Evolutionary conservation across 2,113 vertebrate species (phyloP).

Genomic region (Catharus minimus): DNA sequence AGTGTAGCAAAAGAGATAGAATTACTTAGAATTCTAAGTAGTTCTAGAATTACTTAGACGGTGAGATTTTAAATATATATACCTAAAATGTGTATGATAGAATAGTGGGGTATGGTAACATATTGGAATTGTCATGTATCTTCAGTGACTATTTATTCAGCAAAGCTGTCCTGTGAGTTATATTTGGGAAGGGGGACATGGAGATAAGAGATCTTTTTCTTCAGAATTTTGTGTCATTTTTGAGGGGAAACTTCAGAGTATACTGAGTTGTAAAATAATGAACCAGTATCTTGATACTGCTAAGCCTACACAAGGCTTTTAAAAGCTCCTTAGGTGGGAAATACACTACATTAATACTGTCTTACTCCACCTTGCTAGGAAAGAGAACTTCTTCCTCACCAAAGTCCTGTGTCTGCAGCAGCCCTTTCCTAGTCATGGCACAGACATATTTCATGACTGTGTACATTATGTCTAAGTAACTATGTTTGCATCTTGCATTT

Average conservation of each 20-base stretch:
- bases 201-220: not conserved
- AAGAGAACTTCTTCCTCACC: not conserved
- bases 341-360: not conserved
- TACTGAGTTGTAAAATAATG: not conserved
- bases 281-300: not conserved
- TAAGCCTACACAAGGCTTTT: not conserved
- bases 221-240: not conserved
- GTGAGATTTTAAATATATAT: not conserved
- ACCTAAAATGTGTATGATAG: not conserved
- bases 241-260: not conserved
- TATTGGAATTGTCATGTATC: not conserved
- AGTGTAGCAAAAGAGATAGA: not conserved
- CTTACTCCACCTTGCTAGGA: not conserved
- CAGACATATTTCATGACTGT: not conserved
- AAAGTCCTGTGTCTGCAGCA: not conserved
- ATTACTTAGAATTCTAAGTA: too few species aligned
- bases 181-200: not conserved
- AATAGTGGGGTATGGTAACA: not conserved
- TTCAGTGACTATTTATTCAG: not conserved
- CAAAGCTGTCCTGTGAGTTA: not conserved
- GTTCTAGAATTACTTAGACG: too few species aligned
- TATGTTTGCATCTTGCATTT: not conserved
- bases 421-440: not conserved
- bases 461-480: not conserved
- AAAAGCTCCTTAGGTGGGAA: not conserved